Percentiles rank a stretch among this genome's conserved stretches.
phyloP scores from a whole-genome alignment of 1,140 invertebrate genomes.

The Elysia chlorotica region DNA sequence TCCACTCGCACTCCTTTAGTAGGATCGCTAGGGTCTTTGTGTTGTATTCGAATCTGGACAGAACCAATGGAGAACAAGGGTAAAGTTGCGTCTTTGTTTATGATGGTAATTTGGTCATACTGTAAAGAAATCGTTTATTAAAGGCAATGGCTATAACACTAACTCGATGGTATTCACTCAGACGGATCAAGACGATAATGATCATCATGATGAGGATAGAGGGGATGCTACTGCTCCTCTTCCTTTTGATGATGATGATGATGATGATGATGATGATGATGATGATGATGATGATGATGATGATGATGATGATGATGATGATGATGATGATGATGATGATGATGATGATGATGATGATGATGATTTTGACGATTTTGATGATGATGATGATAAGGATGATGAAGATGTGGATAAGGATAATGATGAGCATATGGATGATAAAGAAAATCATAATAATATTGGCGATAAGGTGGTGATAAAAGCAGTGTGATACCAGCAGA shows the following conservation, averaged over 20 bases:
- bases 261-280: too few species aligned
- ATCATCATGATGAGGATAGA: background rate
- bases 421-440: too few species aligned
- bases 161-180: too few species aligned
- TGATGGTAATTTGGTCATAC: background rate
- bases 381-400: too few species aligned
- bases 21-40: constrained; percentile 15
- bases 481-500: background rate
- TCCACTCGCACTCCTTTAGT: constrained; percentile 22
- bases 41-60: constrained; percentile 24
- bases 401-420: too few species aligned
- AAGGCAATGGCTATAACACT: too few species aligned
- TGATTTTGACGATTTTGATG: too few species aligned
- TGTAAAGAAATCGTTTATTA: background rate
- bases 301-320: too few species aligned
- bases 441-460: background rate
- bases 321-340: too few species aligned
- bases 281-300: too few species aligned
- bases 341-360: too few species aligned
- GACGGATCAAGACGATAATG: too few species aligned
- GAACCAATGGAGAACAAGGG: background rate
- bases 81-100: background rate
- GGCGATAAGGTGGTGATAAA: background rate
- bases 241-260: background rate
- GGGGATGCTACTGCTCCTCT: background rate